phyloP scores from a whole-genome alignment of 2,113 vertebrate genomes.

The Variabilichromis moorii region DNA sequence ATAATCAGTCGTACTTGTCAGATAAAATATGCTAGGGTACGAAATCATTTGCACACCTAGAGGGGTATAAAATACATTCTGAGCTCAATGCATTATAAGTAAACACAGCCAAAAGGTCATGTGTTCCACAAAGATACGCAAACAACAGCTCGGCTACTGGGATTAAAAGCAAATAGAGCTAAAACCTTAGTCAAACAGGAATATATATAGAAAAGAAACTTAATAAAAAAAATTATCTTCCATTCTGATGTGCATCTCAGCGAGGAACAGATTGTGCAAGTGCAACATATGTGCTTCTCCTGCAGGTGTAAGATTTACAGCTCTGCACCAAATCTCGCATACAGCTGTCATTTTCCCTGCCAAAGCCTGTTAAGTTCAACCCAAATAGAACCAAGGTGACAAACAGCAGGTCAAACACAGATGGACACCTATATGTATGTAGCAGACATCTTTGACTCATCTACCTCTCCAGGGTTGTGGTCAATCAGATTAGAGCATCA shows the following conservation, averaged over 20 bases:
- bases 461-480: conserved; percentile 4
- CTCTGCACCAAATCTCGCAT: not conserved
- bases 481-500: conserved; percentile 58
- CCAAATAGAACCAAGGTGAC: not conserved
- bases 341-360: not conserved
- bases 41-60: not conserved
- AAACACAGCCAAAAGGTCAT: not conserved
- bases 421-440: not conserved
- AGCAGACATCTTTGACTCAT: not conserved
- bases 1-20: not conserved
- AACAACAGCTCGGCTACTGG: not conserved
- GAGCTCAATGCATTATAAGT: not conserved
- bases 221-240: not conserved
- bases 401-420: not conserved
- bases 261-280: not conserved
- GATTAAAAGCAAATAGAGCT: not conserved
- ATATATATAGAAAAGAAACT: not conserved
- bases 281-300: not conserved
- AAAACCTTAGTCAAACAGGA: not conserved
- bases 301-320: not conserved
- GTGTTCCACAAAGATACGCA: not conserved
- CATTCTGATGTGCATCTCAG: not conserved
- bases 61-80: not conserved
- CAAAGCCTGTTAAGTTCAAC: not conserved
- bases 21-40: not conserved